Evolutionary conservation across 2,797 vertebrate genomes (phyloP).

Genomic region (Adelosebastes latens): DNA sequence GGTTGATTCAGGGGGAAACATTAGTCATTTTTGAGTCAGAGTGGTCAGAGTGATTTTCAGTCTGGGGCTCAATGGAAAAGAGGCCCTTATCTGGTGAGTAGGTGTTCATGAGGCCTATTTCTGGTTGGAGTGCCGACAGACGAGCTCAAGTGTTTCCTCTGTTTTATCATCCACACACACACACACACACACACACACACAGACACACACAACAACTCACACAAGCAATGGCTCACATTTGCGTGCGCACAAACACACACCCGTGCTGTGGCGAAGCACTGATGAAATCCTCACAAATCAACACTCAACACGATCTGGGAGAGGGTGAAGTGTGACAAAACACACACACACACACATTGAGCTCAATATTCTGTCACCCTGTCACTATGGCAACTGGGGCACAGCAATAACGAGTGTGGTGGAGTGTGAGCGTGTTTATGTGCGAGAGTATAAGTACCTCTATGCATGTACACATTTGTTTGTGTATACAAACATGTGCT

Average conservation of each 20-base stretch:
- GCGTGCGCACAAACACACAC: slow-evolving; percentile 1
- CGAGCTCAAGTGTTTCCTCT: slow-evolving; percentile 72
- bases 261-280: slow-evolving; percentile 9
- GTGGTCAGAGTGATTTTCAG: slow-evolving; percentile 60
- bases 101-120: slow-evolving; percentile 78
- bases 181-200: slow-evolving; percentile 6
- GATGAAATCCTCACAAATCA: slow-evolving; percentile 61
- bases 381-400: slow-evolving; percentile 71
- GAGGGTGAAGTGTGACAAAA: slow-evolving; percentile 50
- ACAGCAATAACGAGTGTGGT: slow-evolving; percentile 36
- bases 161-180: slow-evolving; percentile 35
- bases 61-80: slow-evolving; percentile 72
- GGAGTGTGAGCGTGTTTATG: slow-evolving; percentile 38
- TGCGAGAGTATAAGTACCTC: slow-evolving; percentile 31
- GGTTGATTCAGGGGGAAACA: slow-evolving; percentile 28
- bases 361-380: slow-evolving; percentile 59
- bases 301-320: slow-evolving; percentile 42
- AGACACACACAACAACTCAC: neutral
- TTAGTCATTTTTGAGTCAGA: slow-evolving; percentile 62
- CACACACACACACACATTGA: slow-evolving; percentile 1
- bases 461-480: slow-evolving; percentile 18
- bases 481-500: slow-evolving; percentile 37
- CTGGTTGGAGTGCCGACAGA: slow-evolving; percentile 70
- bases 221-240: neutral
- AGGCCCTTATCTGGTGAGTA: slow-evolving; percentile 72